A percentile compares a stretch with the other conserved stretches of the same genome.
Conservation (phyloP, 1,140 invertebrate genomes). For the Eriosoma lanigerum region DNA sequence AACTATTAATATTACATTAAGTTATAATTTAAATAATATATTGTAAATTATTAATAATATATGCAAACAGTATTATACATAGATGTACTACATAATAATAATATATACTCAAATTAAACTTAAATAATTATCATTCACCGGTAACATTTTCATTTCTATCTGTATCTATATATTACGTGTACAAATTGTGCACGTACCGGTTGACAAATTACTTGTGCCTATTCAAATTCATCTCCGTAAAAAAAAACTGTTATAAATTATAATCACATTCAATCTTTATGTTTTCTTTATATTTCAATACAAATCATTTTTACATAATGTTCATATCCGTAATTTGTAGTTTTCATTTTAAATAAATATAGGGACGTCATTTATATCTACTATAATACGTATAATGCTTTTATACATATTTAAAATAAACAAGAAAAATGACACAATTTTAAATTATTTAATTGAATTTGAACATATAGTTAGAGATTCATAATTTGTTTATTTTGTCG, state of each 20-base stretch:
- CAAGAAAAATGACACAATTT: too few relatives aligned
- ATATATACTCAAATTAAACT: neutral
- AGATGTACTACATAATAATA: too few relatives aligned
- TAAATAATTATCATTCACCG: neutral
- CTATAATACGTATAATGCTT: too few relatives aligned
- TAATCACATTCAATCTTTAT: constrained; percentile 2
- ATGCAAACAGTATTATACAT: too few relatives aligned
- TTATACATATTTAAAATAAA: too few relatives aligned
- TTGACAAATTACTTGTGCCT: neutral
- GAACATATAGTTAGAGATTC: too few relatives aligned
- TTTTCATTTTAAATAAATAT: constrained; percentile 11
- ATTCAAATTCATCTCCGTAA: constrained; percentile 17
- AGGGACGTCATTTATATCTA: too few relatives aligned
- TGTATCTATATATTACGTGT: neutral
- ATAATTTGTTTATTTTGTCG: too few relatives aligned
- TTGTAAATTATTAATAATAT: too few relatives aligned
- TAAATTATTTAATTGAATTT: too few relatives aligned
- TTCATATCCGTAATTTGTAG: constrained; percentile 5
- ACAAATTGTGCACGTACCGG: neutral
- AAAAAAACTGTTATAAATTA: constrained; percentile 9
- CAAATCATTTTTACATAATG: constrained; percentile 22
- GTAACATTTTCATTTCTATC: neutral
- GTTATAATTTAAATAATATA: too few relatives aligned
- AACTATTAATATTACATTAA: too few relatives aligned
- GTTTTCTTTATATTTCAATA: constrained; percentile 30